Conservation (phyloP, 2,797 vertebrate genomes). For the Spinibarbus caldwelli region DNA sequence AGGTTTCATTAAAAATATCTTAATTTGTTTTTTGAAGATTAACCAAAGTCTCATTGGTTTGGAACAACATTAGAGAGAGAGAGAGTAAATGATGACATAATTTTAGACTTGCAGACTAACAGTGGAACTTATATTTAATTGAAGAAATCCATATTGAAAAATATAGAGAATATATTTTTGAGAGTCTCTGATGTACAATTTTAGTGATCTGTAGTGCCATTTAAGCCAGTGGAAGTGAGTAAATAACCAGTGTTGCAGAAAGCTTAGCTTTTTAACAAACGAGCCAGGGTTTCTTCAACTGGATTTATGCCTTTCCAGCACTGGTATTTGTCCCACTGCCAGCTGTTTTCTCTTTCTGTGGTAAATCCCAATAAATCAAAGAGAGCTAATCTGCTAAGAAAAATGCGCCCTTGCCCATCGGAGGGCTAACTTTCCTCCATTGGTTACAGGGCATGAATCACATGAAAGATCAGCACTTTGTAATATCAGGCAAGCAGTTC, state of each 20-base stretch:
- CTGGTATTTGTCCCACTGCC: conserved; percentile 73
- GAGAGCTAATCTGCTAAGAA: conserved; percentile 80
- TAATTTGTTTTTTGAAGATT: not conserved
- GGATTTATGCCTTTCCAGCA: conserved; percentile 71
- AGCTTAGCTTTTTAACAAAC: conserved; percentile 68
- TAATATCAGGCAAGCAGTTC: conserved; percentile 62
- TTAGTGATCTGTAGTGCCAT: not conserved
- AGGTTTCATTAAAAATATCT: not conserved
- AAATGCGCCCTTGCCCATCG: conserved; percentile 68
- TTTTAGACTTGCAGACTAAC: not conserved
- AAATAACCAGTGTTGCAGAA: conserved; percentile 42
- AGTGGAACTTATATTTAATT: not conserved
- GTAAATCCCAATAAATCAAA: conserved; percentile 83
- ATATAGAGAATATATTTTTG: not conserved
- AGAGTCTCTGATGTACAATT: conserved; percentile 3
- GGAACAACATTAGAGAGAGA: too few species aligned
- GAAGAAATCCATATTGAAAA: not conserved
- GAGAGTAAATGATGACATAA: not conserved
- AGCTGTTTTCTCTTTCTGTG: conserved; percentile 79
- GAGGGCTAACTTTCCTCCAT: conserved; percentile 74
- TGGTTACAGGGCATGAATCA: conserved; percentile 83
- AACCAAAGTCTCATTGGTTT: not conserved
- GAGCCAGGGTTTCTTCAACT: conserved; percentile 57
- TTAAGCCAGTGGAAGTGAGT: conserved; percentile 48
- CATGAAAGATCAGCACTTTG: conserved; percentile 69